Percentiles rank a stretch among this genome's conserved stretches.
These are phyloP conservation scores for Drosophila athabasca DNA, from an alignment of 1,140 invertebrate genomes.

Conservation along the genomic window DNA sequence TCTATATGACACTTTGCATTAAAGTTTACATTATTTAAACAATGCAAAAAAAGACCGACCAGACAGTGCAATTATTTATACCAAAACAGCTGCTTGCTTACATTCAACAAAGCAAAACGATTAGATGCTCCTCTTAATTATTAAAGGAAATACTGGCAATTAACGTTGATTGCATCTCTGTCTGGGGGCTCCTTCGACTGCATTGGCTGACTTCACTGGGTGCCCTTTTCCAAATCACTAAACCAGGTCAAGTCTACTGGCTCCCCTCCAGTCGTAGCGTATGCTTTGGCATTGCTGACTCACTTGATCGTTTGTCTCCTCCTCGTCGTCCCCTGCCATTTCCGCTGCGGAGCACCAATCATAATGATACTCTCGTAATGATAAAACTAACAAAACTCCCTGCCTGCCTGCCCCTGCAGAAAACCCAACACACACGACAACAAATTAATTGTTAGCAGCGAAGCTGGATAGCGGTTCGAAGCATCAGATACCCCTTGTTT, in stretches of 20 bases:
- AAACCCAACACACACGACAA: conserved; percentile 28
- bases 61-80: too few relatives aligned
- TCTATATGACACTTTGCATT: too few relatives aligned
- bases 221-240: conserved; percentile 58
- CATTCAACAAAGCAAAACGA: background rate
- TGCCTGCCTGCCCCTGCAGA: conserved; percentile 6
- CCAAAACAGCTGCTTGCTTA: background rate
- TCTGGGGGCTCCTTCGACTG: background rate
- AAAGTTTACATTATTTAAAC: too few relatives aligned
- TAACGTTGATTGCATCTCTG: conserved; percentile 21
- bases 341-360: conserved; percentile 37
- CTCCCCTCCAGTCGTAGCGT: background rate
- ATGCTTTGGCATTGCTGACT: conserved; percentile 20
- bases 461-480: background rate
- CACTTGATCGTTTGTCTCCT: conserved; percentile 8
- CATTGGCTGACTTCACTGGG: conserved; percentile 10
- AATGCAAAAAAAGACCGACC: too few relatives aligned
- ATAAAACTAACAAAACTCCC: conserved; percentile 31
- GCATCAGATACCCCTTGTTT: conserved; percentile 3
- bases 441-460: conserved; percentile 65
- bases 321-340: conserved; percentile 27
- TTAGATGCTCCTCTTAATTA: conserved; percentile 18
- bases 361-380: conserved; percentile 15
- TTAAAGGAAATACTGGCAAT: conserved; percentile 15
- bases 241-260: conserved; percentile 53